phyloP scores from a whole-genome alignment of 1,140 invertebrate genomes.

The Drosophila busckii region DNA sequence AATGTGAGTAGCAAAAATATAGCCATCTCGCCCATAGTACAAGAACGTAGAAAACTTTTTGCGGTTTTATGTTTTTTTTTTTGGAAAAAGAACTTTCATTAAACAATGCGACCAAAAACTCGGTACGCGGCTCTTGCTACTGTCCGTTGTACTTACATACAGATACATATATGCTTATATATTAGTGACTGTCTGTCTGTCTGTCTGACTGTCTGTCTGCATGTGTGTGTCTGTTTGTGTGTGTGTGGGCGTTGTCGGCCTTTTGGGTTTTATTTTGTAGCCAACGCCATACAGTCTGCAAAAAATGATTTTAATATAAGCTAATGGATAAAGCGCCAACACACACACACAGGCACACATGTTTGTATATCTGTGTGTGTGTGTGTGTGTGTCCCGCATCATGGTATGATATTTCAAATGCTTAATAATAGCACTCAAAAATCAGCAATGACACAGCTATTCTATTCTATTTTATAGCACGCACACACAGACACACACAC shows the following conservation, averaged over 20 bases:
- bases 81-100: conserved; percentile 75
- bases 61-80: too few relatives aligned
- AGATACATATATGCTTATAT: neutral
- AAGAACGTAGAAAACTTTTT: too few relatives aligned
- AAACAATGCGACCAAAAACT: conserved; percentile 66
- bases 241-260: conserved; percentile 50
- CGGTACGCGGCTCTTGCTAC: conserved; percentile 45
- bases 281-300: conserved; percentile 63
- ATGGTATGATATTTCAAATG: conserved; percentile 76
- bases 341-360: conserved; percentile 21
- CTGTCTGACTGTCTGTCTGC: conserved; percentile 3
- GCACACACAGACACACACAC: conserved; percentile 2
- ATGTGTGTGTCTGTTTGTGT: conserved; percentile 7
- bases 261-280: conserved; percentile 30
- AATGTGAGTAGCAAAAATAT: too few relatives aligned
- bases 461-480: conserved; percentile 42
- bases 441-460: conserved; percentile 66
- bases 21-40: too few relatives aligned
- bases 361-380: conserved; percentile 21
- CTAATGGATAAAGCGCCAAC: conserved; percentile 68
- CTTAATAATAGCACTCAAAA: conserved; percentile 74
- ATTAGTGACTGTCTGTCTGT: neutral
- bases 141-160: conserved; percentile 23
- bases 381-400: conserved; percentile 51
- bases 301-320: conserved; percentile 76